phyloP scores from a whole-genome alignment of 2,888 invertebrate species.

The Cataglyphis albicans region DNA sequence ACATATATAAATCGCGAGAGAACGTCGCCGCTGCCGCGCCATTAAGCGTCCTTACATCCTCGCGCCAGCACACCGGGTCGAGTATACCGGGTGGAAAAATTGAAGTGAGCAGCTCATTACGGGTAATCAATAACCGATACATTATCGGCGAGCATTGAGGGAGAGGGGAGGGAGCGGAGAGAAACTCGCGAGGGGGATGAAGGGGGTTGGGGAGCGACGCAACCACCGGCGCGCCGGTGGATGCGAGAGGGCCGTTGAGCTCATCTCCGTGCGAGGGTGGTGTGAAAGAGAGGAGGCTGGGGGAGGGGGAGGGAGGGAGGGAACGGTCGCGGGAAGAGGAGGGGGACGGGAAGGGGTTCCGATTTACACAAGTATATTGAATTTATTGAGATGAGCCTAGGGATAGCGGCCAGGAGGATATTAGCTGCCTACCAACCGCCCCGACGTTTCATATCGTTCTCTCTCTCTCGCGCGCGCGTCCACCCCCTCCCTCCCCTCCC shows the following conservation, averaged over 20 bases:
- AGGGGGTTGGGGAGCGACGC: conserved; percentile 57
- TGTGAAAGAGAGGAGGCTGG: conserved; percentile 49
- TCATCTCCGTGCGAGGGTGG: conserved; percentile 79
- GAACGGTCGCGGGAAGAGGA: conserved; percentile 59
- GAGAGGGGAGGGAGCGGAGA: conserved; percentile 54
- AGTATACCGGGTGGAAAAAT: conserved; percentile 59
- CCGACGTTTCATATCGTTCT: conserved; percentile 79
- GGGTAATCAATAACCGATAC: conserved; percentile 84
- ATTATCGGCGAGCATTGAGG: conserved; percentile 74
- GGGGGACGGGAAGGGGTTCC: conserved; percentile 74
- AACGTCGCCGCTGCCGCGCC: conserved; percentile 38
- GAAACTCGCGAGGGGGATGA: conserved; percentile 29
- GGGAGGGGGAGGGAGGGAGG: conserved; percentile 53
- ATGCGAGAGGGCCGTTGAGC: conserved; percentile 71
- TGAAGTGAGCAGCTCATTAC: conserved; percentile 79
- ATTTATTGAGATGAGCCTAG: conserved; percentile 86
- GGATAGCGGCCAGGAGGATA: conserved; percentile 86
- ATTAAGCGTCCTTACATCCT: conserved; percentile 52
- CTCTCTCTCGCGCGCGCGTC: conserved; percentile 62
- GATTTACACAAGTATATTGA: conserved; percentile 86
- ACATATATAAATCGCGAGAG: conserved; percentile 48
- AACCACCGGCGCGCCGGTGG: conserved; percentile 11
- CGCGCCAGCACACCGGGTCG: conserved; percentile 15
- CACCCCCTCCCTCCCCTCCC: conserved; percentile 34
- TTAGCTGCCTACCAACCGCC: conserved; percentile 85